Evolutionary conservation across 2,888 invertebrate species (phyloP).

Genomic region (Halictus ligatus): DNA sequence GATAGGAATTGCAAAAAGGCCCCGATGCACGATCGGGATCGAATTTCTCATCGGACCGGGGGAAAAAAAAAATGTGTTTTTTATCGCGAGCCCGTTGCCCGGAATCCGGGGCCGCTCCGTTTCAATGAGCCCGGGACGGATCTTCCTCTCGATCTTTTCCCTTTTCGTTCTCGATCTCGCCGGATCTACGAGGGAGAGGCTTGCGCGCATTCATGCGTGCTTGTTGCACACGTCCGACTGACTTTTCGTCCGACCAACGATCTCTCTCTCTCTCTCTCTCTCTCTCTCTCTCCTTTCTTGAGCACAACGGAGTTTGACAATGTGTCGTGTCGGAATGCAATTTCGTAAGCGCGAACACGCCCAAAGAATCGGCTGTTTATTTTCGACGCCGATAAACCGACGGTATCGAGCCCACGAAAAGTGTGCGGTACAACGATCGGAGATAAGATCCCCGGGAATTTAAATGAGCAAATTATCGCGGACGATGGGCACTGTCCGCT

Average conservation of each 20-base stretch:
- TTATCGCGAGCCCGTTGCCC: slow-evolving; percentile 40
- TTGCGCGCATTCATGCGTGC: slow-evolving; percentile 50
- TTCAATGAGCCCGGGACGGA: slow-evolving; percentile 25
- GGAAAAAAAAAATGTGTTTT: slow-evolving; percentile 6
- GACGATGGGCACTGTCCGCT: background rate
- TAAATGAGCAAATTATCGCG: slow-evolving; percentile 29
- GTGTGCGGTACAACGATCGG: slow-evolving; percentile 16
- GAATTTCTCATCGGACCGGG: slow-evolving; percentile 61
- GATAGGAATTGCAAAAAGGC: slow-evolving; percentile 64
- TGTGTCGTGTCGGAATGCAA: slow-evolving; percentile 61
- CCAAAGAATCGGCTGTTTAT: slow-evolving; percentile 43
- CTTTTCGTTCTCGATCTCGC: slow-evolving; percentile 9
- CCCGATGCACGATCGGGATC: slow-evolving; percentile 55
- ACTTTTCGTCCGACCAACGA: slow-evolving; percentile 40
- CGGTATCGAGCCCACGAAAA: slow-evolving; percentile 18
- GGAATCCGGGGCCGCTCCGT: slow-evolving; percentile 31
- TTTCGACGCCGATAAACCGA: slow-evolving; percentile 26
- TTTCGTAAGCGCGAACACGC: slow-evolving; percentile 61
- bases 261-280: background rate
- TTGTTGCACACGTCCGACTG: slow-evolving; percentile 57
- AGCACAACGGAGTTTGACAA: slow-evolving; percentile 44
- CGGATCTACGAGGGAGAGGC: slow-evolving; percentile 19
- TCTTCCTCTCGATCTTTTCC: slow-evolving; percentile 7
- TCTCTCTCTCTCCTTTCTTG: background rate
- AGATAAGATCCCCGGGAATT: slow-evolving; percentile 34